These are phyloP conservation scores for Clarias macrocephalus DNA, from an alignment of 2,113 vertebrate genomes.

Conservation along the genomic window DNA sequence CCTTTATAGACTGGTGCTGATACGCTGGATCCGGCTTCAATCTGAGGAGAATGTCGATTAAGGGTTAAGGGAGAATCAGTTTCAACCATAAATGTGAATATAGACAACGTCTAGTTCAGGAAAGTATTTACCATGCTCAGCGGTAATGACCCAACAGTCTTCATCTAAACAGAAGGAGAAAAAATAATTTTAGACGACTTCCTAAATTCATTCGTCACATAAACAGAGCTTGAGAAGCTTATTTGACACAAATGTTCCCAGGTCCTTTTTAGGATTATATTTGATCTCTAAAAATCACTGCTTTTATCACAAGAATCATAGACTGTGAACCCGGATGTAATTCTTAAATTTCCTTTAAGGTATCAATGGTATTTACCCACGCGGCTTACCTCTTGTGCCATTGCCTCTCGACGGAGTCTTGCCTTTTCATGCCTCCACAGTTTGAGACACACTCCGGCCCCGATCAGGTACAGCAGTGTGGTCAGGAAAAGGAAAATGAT, in stretches of 20 bases:
- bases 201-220: neutral
- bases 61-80: neutral
- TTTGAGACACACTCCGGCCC: conserved; percentile 82
- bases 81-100: neutral
- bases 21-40: conserved; percentile 59
- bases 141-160: conserved; percentile 25
- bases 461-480: conserved; percentile 83
- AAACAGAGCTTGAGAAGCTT: neutral
- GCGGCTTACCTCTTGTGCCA: conserved; percentile 77
- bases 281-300: neutral
- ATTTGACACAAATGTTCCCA: neutral
- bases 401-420: conserved; percentile 73
- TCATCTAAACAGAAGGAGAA: conserved; percentile 34
- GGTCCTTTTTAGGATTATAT: neutral
- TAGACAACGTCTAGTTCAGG: neutral
- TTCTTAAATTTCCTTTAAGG: neutral
- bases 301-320: neutral
- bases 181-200: too few species aligned
- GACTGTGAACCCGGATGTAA: too few species aligned
- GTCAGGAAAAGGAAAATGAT: conserved; percentile 88
- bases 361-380: neutral
- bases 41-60: conserved; percentile 50
- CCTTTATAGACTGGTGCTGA: conserved; percentile 59
- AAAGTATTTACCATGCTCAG: conserved; percentile 40
- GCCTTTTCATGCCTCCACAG: conserved; percentile 90